Percentiles rank a stretch among this genome's conserved stretches.
Conservation (phyloP, 2,888 invertebrate species). For the Coronaproctus castanopsis region DNA sequence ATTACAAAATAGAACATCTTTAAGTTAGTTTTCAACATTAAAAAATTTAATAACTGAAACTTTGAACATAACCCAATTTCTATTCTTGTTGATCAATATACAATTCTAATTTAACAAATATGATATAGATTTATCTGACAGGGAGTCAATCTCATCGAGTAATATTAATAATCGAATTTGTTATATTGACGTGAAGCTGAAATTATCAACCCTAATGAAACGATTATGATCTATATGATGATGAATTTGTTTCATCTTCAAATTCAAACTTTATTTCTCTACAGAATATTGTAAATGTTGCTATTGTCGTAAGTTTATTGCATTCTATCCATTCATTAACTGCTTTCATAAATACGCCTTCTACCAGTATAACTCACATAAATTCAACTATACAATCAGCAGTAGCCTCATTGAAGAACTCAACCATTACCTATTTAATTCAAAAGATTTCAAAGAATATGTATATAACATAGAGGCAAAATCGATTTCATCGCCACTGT, state of each 20-base stretch:
- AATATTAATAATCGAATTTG: not conserved
- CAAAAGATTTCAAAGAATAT: not conserved
- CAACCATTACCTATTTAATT: not conserved
- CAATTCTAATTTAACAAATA: too few species aligned
- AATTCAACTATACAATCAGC: not conserved
- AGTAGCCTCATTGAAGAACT: not conserved
- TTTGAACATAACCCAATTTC: too few species aligned
- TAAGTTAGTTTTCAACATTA: too few species aligned
- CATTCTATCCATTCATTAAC: not conserved
- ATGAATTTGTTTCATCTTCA: not conserved
- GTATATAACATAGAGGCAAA: not conserved
- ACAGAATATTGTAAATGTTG: not conserved
- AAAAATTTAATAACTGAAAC: too few species aligned
- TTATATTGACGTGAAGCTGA: not conserved
- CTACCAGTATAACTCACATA: not conserved
- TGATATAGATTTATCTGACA: too few species aligned
- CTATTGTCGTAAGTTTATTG: not conserved
- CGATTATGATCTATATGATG: not conserved
- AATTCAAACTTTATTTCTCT: not conserved
- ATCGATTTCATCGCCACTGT: not conserved
- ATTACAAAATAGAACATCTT: too few species aligned
- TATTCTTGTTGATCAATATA: too few species aligned
- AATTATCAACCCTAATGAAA: not conserved
- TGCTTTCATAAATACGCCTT: not conserved
- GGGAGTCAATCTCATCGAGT: not conserved